Conservation (phyloP, 2,888 invertebrate species). For the Drosophila paramelanica region DNA sequence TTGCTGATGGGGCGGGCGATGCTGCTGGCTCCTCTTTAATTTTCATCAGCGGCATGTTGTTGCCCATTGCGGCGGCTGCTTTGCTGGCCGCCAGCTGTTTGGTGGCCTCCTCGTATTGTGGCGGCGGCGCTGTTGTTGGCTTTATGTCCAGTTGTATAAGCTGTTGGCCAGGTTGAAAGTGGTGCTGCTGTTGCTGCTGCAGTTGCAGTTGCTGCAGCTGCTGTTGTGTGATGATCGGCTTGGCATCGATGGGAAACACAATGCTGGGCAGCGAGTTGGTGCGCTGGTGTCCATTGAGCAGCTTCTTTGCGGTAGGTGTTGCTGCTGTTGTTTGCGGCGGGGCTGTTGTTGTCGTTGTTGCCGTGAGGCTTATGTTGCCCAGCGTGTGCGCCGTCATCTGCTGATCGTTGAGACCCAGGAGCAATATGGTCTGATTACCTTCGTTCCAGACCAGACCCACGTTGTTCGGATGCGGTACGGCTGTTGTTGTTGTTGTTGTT, state of each 20-base stretch:
- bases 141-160: conserved; percentile 82
- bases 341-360: conserved; percentile 60
- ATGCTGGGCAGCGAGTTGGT: conserved; percentile 88
- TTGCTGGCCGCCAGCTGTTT: conserved; percentile 86
- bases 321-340: conserved; percentile 22
- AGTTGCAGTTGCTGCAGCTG: conserved; percentile 83
- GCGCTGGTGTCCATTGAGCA: conserved; percentile 86
- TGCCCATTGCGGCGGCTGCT: conserved; percentile 68
- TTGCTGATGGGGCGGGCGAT: conserved; percentile 43
- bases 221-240: conserved; percentile 67
- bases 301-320: conserved; percentile 81
- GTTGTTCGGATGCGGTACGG: conserved; percentile 84
- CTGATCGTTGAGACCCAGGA: conserved; percentile 86
- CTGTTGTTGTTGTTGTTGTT: conserved; percentile 46
- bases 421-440: conserved; percentile 86
- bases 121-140: conserved; percentile 87
- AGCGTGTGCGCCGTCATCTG: conserved; percentile 83
- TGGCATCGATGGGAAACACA: conserved; percentile 84
- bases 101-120: conserved; percentile 90
- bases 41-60: conserved; percentile 67
- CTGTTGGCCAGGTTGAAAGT: conserved; percentile 76
- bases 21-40: conserved; percentile 75
- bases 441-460: conserved; percentile 89
- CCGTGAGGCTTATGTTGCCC: conserved; percentile 81
- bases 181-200: conserved; percentile 75